Conservation (phyloP, 2,888 invertebrate genomes). For the Pandemis corylana region DNA sequence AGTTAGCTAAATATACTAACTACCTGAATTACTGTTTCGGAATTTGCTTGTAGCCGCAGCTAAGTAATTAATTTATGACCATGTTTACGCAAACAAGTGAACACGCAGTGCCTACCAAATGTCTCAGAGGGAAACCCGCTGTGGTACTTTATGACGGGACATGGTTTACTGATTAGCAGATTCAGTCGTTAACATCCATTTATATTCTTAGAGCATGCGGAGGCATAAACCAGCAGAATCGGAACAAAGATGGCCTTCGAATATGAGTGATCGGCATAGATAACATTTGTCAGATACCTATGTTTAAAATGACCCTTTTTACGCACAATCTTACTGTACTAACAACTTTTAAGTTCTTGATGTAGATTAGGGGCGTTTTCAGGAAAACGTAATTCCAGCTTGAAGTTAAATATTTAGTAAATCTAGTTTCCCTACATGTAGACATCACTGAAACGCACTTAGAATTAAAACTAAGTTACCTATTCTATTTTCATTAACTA, state of each 20-base stretch:
- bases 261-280: slow-evolving; percentile 38
- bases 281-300: background rate
- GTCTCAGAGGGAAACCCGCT: slow-evolving; percentile 2
- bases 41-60: background rate
- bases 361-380: background rate
- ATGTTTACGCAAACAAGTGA: slow-evolving; percentile 18
- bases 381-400: too few species aligned
- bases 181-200: slow-evolving; percentile 47
- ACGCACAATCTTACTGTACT: background rate
- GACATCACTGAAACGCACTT: too few species aligned
- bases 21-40: background rate
- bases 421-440: too few species aligned
- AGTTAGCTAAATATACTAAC: background rate
- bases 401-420: background rate
- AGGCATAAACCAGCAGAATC: slow-evolving; percentile 43
- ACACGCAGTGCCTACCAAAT: slow-evolving; percentile 8
- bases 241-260: slow-evolving; percentile 52
- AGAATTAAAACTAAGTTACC: too few species aligned
- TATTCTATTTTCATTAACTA: background rate
- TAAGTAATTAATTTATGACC: background rate
- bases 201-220: slow-evolving; percentile 50
- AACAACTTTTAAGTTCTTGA: background rate
- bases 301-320: background rate
- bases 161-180: slow-evolving; percentile 47
- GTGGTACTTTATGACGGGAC: slow-evolving; percentile 24